Conservation (phyloP, 2,797 vertebrate genomes). For the Anguilla obscura region DNA sequence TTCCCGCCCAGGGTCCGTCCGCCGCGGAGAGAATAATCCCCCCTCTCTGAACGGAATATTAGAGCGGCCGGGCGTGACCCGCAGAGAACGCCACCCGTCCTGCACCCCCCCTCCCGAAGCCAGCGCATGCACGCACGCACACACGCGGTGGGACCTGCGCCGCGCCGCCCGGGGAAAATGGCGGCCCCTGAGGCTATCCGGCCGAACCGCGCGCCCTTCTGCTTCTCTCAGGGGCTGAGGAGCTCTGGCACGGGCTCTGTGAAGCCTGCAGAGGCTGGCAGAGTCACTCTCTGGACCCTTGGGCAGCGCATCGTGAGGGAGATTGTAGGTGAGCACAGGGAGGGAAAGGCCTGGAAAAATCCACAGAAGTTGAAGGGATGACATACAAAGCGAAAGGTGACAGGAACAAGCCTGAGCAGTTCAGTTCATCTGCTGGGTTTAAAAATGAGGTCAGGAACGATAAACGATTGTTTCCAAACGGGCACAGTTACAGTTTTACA, state of each 20-base stretch:
- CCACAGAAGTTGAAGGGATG: neutral
- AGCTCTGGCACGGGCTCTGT: slow-evolving; percentile 55
- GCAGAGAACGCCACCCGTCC: slow-evolving; percentile 72
- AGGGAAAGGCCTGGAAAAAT: slow-evolving; percentile 12
- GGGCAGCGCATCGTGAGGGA: slow-evolving; percentile 3
- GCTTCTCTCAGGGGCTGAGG: slow-evolving; percentile 43
- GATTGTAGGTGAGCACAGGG: slow-evolving; percentile 9
- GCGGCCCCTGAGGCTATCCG: slow-evolving; percentile 24
- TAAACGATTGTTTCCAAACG: neutral
- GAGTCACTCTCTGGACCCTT: neutral
- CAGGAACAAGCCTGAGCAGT: neutral
- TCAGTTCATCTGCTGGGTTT: neutral
- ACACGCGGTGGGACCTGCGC: slow-evolving; percentile 43
- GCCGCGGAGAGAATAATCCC: slow-evolving; percentile 76
- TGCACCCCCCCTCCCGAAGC: slow-evolving; percentile 65
- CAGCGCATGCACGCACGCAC: slow-evolving; percentile 64
- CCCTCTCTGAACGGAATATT: slow-evolving; percentile 75
- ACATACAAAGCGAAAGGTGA: neutral
- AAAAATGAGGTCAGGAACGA: neutral
- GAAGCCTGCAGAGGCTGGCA: slow-evolving; percentile 28
- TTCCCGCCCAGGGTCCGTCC: slow-evolving; percentile 71
- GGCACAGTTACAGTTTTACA: neutral
- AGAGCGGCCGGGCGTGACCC: slow-evolving; percentile 78
- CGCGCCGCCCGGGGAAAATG: neutral
- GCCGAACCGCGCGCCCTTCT: slow-evolving; percentile 35